Evolutionary conservation across 2,113 vertebrate species (phyloP).

Genomic region (Laticauda colubrina): DNA sequence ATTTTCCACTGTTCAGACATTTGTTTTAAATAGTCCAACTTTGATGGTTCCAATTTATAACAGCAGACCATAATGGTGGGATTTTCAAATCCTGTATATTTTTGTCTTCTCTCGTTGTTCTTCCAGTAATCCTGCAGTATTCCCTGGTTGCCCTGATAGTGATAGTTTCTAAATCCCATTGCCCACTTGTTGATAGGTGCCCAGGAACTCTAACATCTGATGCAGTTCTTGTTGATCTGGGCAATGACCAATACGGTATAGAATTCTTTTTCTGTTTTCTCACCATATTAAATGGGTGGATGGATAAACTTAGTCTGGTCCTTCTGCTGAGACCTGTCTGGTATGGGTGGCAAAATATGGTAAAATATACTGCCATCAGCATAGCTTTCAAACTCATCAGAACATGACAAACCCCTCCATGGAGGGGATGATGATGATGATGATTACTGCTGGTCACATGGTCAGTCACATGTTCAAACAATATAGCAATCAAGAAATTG

Average conservation of each 20-base stretch:
- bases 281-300: neutral
- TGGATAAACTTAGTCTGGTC: neutral
- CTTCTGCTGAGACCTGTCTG: neutral
- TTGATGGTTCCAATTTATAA: neutral
- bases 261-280: neutral
- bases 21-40: neutral
- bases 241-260: neutral
- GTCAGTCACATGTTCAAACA: too few species aligned
- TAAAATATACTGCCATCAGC: neutral
- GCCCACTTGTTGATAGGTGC: neutral
- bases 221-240: neutral
- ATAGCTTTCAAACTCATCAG: neutral
- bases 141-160: too few species aligned
- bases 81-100: neutral
- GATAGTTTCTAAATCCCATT: neutral
- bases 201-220: neutral
- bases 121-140: too few species aligned
- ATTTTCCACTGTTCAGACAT: neutral
- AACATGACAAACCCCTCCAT: neutral
- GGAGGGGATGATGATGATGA: neutral
- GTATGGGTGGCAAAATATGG: neutral
- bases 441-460: too few species aligned
- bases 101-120: too few species aligned
- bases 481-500: neutral
- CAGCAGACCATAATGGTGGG: neutral